Base-by-base conservation (phyloP, 2,797 vertebrate genomes). In the Anableps anableps region DNA sequence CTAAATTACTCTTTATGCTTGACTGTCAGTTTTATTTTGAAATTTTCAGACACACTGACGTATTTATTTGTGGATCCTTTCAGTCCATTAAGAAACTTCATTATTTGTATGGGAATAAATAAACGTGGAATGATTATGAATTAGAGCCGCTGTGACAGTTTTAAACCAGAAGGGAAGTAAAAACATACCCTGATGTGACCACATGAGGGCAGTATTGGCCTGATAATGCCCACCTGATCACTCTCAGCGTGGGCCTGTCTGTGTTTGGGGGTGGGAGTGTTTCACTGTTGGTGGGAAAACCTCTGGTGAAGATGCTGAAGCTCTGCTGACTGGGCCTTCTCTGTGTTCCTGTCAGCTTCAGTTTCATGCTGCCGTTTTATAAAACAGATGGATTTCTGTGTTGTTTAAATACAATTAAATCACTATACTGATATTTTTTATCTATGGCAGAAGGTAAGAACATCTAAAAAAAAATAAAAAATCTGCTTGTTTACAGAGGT, bases 171-270 rank as follows among this genome's bases (percentile, higher is more conserved):
- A 16, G 14, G 5, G 23, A 71, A n/a, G 23, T 70, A 14, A 38
- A 41, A 41, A 45, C 13, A 45, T 41, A 45, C 45, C 71, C 71
- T 71, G 11, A 34, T 21, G 4, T 47, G 43, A 51, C 72, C 72
- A 73, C 45, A 73, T 21, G 72, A 36, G 71, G 72, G 72, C 72
- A 73, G 9, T 11, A 50, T 73, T 51, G 29, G 21, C 31, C 72
- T 23, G n/a, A 29, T 48, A 31, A 72, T 21, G 16, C 71, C 26
- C 58, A 11, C n/a, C 45, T 2, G 9, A 26, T 23, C 60, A n/a
- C 1, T 26, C 64, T 41, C 64, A 11, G 19, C 10, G 38, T 17
- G 43, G 7, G 43, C 31, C 29, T 64, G 43, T 72, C 13, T 1
- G 6, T 10, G 71, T 31, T 13, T 29, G 16, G 23, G 38, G 26